Conservation (phyloP, 2,113 vertebrate species). For the human region GRCh38 chr9:89004501-89005000, state of each 20-base stretch:
- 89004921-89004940: background rate
- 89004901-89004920: background rate
- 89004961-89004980: background rate
- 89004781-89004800: too few relatives aligned
- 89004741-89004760: background rate
- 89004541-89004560: background rate
- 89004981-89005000: conserved; percentile 2
- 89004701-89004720: background rate
- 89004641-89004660: accelerated
- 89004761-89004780: background rate
- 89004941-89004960: background rate
- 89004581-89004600: background rate
- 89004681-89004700: background rate
- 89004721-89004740: background rate
- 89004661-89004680: background rate
- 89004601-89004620: background rate
- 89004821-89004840: background rate
- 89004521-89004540: background rate
- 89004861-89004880: background rate
- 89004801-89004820: background rate
- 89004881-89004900: background rate
- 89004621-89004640: background rate
- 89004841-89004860: background rate
- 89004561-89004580: background rate
- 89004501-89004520: background rate